phyloP scores from a whole-genome alignment of 1,140 invertebrate genomes.

The Zaprionus ghesquierei region DNA sequence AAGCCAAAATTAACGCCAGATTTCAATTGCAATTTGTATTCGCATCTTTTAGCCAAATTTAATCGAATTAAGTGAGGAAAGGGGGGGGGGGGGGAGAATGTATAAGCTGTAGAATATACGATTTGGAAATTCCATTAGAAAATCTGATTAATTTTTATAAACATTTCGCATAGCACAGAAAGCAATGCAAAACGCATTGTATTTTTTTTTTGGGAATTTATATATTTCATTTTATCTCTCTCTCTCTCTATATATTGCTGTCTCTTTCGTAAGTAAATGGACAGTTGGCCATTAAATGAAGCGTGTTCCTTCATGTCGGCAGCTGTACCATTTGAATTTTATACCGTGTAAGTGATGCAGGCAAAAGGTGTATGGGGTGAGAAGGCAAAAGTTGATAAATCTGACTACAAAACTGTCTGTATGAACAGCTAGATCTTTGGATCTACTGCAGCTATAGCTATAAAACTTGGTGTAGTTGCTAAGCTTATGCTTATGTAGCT shows the following conservation, averaged over 20 bases:
- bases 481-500: not conserved
- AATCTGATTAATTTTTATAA: conserved; percentile 27
- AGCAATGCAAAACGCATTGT: not conserved
- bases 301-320: conserved; percentile 3
- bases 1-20: conserved; percentile 22
- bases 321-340: not conserved
- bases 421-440: not conserved
- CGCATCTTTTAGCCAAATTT: conserved; percentile 17
- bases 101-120: not conserved
- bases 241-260: not conserved
- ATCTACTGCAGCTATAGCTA: not conserved
- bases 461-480: not conserved
- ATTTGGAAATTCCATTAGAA: conserved; percentile 25
- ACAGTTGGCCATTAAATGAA: conserved; percentile 43
- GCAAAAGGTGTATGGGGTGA: too few relatives aligned
- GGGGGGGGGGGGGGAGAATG: not conserved
- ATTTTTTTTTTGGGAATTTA: conserved; percentile 8
- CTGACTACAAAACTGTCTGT: too few relatives aligned
- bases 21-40: conserved; percentile 1
- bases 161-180: conserved; percentile 15
- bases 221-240: not conserved
- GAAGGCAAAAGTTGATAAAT: too few relatives aligned
- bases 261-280: not conserved
- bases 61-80: conserved; percentile 21
- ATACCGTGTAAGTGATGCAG: not conserved